Base-by-base conservation (phyloP, 2,797 vertebrate species). In the Allenopithecus nigroviridis region DNA sequence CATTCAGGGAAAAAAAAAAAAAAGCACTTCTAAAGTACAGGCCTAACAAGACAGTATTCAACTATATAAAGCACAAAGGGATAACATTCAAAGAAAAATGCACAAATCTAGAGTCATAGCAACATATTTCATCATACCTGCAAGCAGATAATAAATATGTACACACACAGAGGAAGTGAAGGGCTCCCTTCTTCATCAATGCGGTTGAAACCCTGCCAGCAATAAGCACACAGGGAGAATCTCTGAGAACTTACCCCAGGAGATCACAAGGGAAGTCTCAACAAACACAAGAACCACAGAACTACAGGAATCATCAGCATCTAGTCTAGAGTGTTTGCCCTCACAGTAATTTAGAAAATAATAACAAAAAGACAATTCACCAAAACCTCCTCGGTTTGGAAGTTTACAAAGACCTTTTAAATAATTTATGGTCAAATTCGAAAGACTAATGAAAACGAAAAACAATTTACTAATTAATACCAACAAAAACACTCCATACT, bases 121-220 rank as follows among this genome's bases (percentile, higher is more conserved):
- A 4, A 43, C 59, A 22, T 17, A 0, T 13, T 9, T 11, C 59
- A 11, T 21, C 30, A 22, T 2, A 61, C 57, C 57, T 10, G 14
- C 28, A 10, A 3, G 26, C 43, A 24, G 53, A 21, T 5, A 5
- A 4, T 6, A 17, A 4, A 22, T 2, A 11, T 3, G 39, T 19
- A n/a, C 16, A 68, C 33, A 30, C 13, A 5, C 24, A 22, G 26
- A 50, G 0, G 17, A 21, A 22, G 21, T 3, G 8, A 36, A 61
- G 24, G 13, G 4, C 64, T 33, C 22, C 2, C 28, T 33, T 2
- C 9, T 22, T 19, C 22, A 3, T 0, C 3, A 14, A 16, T 0
- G 2, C 7, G 0, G 50, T 36, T 3, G 78, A 50, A 17, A 7
- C 22, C 6, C 57, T 78, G 57, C 48, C 9, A 17, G 43, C 50